A percentile compares a stretch with the other conserved stretches of the same genome.
Evolutionary conservation across 2,113 vertebrate species (phyloP).

Genomic region (Alectura lathami): DNA sequence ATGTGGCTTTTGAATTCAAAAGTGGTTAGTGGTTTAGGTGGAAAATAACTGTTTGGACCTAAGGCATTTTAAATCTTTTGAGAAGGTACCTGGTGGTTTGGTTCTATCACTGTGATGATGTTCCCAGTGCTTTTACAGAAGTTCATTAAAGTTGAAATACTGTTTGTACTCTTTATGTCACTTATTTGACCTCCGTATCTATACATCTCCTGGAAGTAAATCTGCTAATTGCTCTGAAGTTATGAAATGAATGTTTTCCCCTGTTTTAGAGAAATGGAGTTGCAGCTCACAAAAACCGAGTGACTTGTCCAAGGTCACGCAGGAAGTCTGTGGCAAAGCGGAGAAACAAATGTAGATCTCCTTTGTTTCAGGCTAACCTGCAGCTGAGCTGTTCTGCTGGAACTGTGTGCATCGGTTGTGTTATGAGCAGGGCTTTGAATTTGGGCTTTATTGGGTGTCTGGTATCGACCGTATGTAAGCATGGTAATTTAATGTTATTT

Average conservation of each 20-base stretch:
- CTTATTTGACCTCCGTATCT: not conserved
- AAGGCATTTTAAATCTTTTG: not conserved
- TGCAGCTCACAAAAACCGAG: not conserved
- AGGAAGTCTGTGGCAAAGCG: slow-evolving; percentile 8
- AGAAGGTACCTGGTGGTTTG: not conserved
- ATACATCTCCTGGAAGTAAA: not conserved
- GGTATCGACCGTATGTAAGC: slow-evolving; percentile 42
- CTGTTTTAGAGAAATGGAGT: not conserved
- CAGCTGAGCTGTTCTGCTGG: slow-evolving; percentile 23
- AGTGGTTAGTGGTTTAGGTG: not conserved
- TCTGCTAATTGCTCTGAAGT: not conserved
- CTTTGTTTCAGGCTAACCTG: slow-evolving; percentile 19
- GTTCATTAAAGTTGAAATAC: not conserved
- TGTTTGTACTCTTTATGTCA: not conserved
- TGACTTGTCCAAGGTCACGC: not conserved
- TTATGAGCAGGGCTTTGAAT: slow-evolving; percentile 34
- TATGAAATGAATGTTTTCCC: not conserved
- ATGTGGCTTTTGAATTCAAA: slow-evolving; percentile 27
- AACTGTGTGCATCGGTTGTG: not conserved
- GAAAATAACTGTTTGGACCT: not conserved
- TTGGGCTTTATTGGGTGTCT: slow-evolving; percentile 35
- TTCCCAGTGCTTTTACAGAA: not conserved
- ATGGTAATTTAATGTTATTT: slow-evolving; percentile 42
- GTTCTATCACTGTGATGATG: not conserved
- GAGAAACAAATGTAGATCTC: slow-evolving; percentile 23